A percentile compares a stretch with the other conserved stretches of the same genome.
These are phyloP conservation scores for Pholis gunnellus DNA, from an alignment of 2,113 vertebrate species.

Conservation along the genomic window DNA sequence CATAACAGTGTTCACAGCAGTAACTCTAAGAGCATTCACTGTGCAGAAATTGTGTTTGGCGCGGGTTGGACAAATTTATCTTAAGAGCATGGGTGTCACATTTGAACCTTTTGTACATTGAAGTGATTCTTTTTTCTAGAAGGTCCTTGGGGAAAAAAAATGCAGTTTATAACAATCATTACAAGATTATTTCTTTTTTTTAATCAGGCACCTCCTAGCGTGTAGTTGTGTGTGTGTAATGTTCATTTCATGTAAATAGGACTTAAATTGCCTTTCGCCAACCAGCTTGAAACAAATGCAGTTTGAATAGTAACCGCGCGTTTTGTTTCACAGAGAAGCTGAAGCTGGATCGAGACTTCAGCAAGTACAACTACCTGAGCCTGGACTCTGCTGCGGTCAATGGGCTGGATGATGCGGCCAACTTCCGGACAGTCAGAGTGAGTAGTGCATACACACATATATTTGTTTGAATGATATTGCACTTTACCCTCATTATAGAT, in stretches of 20 bases:
- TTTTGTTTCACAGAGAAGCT: conserved; percentile 87
- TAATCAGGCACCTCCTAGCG: conserved; percentile 3
- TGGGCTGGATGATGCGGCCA: conserved; percentile 93
- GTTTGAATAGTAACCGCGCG: conserved; percentile 11
- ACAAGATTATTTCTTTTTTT: not conserved
- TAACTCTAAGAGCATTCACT: not conserved
- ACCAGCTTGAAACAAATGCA: not conserved
- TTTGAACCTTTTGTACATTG: not conserved
- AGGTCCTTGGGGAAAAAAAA: not conserved
- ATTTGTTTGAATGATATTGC: not conserved
- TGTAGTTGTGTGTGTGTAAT: conserved; percentile 11
- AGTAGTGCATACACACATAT: conserved; percentile 45
- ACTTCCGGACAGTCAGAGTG: conserved; percentile 94
- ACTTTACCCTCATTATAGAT: not conserved
- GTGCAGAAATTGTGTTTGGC: not conserved
- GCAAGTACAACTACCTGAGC: conserved; percentile 96
- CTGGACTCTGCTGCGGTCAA: conserved; percentile 94
- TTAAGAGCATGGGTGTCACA: not conserved
- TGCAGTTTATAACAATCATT: not conserved
- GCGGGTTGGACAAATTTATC: conserved; percentile 10
- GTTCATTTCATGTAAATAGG: conserved; percentile 32
- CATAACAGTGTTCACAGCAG: conserved; percentile 42
- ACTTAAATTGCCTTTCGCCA: not conserved
- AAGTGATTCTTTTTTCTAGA: not conserved
- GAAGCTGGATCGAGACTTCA: conserved; percentile 93